Base-by-base conservation (phyloP, 2,797 vertebrate genomes). In the Knipowitschia caucasica region DNA sequence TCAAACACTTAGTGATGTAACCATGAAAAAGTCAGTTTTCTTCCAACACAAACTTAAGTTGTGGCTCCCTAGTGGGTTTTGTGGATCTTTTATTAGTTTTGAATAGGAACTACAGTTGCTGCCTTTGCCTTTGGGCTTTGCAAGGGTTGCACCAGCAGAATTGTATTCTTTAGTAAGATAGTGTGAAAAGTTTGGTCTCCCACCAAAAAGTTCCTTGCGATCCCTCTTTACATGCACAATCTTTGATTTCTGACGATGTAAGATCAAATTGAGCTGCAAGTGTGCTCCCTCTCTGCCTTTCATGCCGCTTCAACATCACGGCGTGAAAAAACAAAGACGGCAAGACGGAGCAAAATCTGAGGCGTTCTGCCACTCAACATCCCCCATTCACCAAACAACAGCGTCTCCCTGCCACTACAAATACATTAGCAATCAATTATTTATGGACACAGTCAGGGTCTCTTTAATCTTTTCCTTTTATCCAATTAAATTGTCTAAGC, bases 381-480 rank as follows among this genome's bases (percentile, higher is more conserved):
- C 82, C 80, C 82, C 84, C 81, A 69, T 84, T 82, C 80, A 44
- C 88, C 86, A 88, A 90, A 89, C 88, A 88, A 88, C 79, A 59
- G 74, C 76, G 62, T 80, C 81, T 83, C 80, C 72, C 86, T 88
- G 89, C 87, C 88, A 90, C 79, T 87, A 86, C 86, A 87, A 88
- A 91, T 89, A 89, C 89, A 87, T 89, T 90, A 90, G 73, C 85
- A 87, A 92, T 92, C 89, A 88, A 90, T 92, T 91, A 91, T 91
- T 91, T 87, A 92, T 89, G 87, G 86, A 82, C 70, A 67, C 77
- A 88, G 87, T 90, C 85, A 80, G 82, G 84, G 83, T 78, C 69
- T 84, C 88, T 92, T 91, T 91, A 90, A 91, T 91, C 89, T 90
- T 89, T 84, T 81, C 81, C 87, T 91, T 92, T 92, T 90, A 90